A percentile compares a stretch with the other conserved stretches of the same genome.
Evolutionary conservation across 2,888 invertebrate genomes (phyloP).

Genomic region (Bursaphelenchus okinawaensis): DNA sequence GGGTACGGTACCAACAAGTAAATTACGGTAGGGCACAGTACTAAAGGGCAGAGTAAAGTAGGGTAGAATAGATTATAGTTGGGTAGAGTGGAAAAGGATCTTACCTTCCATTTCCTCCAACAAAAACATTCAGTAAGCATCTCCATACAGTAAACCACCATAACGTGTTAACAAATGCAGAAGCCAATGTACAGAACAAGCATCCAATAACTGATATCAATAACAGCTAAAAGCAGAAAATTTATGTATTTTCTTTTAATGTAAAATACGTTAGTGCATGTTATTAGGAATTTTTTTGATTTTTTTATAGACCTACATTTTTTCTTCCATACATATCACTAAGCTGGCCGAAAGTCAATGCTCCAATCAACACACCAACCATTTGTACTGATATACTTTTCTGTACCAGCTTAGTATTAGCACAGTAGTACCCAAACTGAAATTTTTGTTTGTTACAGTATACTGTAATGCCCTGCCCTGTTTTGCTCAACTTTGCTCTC

Average conservation of each 20-base stretch:
- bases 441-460: no score
- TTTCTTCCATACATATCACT: slow-evolving; percentile 39
- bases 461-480: no score
- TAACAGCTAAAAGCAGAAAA: slow-evolving; percentile 21
- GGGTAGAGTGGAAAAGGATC: no score
- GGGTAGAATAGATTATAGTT: no score
- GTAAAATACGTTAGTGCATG: no score
- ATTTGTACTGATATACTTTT: slow-evolving; percentile 48
- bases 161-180: slow-evolving; percentile 35
- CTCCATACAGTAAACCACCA: slow-evolving; percentile 43
- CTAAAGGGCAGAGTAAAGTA: no score
- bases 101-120: slow-evolving; percentile 47
- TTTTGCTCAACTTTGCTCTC: no score
- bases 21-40: no score
- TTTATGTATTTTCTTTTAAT: no score
- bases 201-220: slow-evolving; percentile 36
- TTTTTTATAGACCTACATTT: slow-evolving; percentile 15
- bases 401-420: slow-evolving; percentile 39
- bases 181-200: slow-evolving; percentile 30
- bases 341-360: slow-evolving; percentile 42
- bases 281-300: background rate
- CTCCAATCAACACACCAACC: slow-evolving; percentile 48
- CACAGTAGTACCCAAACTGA: slow-evolving; percentile 37
- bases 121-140: slow-evolving; percentile 45
- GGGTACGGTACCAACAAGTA: no score